Evolutionary conservation across 2,888 invertebrate species (phyloP).

Genomic region (Liopterus haemorrhoidalis): DNA sequence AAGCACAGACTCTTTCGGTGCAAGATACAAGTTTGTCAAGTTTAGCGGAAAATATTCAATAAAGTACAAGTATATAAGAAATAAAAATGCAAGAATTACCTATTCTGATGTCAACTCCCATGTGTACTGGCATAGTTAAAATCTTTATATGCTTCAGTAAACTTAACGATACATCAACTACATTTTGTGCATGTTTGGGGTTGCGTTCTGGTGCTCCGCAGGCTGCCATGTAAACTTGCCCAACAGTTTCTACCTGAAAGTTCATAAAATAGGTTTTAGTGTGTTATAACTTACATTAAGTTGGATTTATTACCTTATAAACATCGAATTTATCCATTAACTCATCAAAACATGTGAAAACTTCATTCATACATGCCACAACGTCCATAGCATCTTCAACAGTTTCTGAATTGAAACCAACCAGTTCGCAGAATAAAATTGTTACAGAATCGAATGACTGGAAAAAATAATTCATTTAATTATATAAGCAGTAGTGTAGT

Average conservation of each 20-base stretch:
- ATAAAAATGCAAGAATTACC: no score
- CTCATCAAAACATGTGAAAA: constrained; percentile 78
- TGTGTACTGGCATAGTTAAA: constrained; percentile 55
- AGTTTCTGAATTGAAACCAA: constrained; percentile 54
- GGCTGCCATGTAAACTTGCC: constrained; percentile 87
- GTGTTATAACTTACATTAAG: not conserved
- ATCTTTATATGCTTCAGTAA: constrained; percentile 64
- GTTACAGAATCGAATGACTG: constrained; percentile 73
- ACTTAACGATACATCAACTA: constrained; percentile 72
- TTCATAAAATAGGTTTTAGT: constrained; percentile 10
- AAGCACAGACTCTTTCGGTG: no score
- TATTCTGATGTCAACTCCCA: constrained; percentile 57
- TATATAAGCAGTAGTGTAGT: constrained; percentile 2
- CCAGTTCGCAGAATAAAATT: constrained; percentile 71
- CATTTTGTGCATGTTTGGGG: constrained; percentile 66
- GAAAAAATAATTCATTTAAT: no score
- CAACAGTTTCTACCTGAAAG: constrained; percentile 82
- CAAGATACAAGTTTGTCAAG: no score
- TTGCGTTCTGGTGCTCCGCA: constrained; percentile 79
- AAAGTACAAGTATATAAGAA: no score
- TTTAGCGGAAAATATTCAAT: no score
- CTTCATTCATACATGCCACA: constrained; percentile 77
- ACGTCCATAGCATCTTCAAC: constrained; percentile 67
- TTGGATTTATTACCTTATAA: constrained; percentile 64
- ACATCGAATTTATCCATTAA: constrained; percentile 78